These are phyloP conservation scores for Hozukius guyotensis DNA, from an alignment of 2,797 vertebrate genomes.

Conservation along the genomic window DNA sequence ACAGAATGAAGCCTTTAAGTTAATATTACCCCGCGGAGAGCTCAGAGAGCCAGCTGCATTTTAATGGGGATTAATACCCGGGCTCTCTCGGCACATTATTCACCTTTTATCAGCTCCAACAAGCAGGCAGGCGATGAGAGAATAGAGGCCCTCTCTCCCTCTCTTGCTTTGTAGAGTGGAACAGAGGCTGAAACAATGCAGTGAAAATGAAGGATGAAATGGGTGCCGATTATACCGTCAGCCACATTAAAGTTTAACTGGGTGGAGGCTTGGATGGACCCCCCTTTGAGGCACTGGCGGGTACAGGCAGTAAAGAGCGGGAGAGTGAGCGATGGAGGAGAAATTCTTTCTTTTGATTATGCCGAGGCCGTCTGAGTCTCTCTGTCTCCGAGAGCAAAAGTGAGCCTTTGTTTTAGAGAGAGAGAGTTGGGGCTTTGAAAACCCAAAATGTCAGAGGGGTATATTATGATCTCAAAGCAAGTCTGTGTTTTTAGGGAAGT, in stretches of 20 bases:
- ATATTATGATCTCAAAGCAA: slow-evolving; percentile 40
- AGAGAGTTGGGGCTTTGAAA: slow-evolving; percentile 41
- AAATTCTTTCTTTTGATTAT: slow-evolving; percentile 72
- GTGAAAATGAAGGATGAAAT: slow-evolving; percentile 77
- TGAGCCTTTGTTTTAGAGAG: slow-evolving; percentile 58
- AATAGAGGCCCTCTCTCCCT: slow-evolving; percentile 56
- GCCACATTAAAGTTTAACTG: slow-evolving; percentile 77
- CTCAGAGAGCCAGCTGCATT: slow-evolving; percentile 76
- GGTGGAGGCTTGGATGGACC: slow-evolving; percentile 55
- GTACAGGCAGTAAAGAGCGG: slow-evolving; percentile 45
- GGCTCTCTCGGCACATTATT: slow-evolving; percentile 74
- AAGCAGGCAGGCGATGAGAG: slow-evolving; percentile 66
- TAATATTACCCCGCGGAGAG: slow-evolving; percentile 78
- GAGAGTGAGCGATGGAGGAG: slow-evolving; percentile 47
- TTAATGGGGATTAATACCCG: slow-evolving; percentile 80
- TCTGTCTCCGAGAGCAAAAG: slow-evolving; percentile 42
- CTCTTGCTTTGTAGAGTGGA: slow-evolving; percentile 69
- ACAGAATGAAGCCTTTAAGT: slow-evolving; percentile 81
- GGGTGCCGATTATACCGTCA: slow-evolving; percentile 73
- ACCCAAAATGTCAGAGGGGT: slow-evolving; percentile 46
- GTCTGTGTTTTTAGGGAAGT: slow-evolving; percentile 25
- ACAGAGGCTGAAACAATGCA: slow-evolving; percentile 75
- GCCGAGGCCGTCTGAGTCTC: slow-evolving; percentile 43
- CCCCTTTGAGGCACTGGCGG: slow-evolving; percentile 55
- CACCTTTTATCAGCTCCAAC: slow-evolving; percentile 79